Base-by-base conservation (phyloP, 37 sponge, comb jelly and placozoan species). In the Halichondria panicea region DNA sequence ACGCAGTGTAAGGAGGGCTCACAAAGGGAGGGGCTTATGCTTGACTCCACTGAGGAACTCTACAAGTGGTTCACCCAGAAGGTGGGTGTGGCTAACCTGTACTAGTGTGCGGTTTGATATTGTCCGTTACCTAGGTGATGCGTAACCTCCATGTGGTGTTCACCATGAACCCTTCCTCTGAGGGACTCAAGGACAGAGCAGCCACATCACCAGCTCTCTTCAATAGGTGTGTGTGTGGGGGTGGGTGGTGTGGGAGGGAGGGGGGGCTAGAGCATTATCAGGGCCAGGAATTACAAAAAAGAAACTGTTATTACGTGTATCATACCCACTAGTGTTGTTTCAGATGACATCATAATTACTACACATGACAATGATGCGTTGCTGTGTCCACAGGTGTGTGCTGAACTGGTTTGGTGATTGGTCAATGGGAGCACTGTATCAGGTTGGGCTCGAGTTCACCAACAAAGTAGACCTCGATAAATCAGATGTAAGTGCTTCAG, bases 331-430 rank as follows among this genome's bases (percentile, higher is more conserved):
- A 15, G 11, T 48, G 52, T 18, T 11, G 52, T 48, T 48, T 48
- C 52, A 48, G 11, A n/a, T n/a, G 61, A 22, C 60, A 24, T 24
- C 7, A 6, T n/a, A 6, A 24, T 24, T 58, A 58, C 25, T 24
- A 24, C 19, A 7, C 19, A 33, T 33, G 27, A 28, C 31, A 31
- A 15, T 65, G 60, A 24, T 13, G 11, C 25, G 8, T n/a, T 59
- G 27, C 35, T 37, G 12, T 65, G 27, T 38, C 42, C 59, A 32
- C 43, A 82, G 87, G 63, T 97, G 97, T 86, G 97, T 94, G 31
- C 69, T 97, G 52, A 97, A 97, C 77, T 97, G 98, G 95, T 97
- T 97, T 81, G 98, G 98, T 18, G 98, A 97, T 75, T 97, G 98
- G 98, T 94, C 95, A 15, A 92, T 82, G 2, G 86, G 76, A 38